Base-by-base conservation (phyloP, 2,888 invertebrate species). In the Sarcophaga carnaria region DNA sequence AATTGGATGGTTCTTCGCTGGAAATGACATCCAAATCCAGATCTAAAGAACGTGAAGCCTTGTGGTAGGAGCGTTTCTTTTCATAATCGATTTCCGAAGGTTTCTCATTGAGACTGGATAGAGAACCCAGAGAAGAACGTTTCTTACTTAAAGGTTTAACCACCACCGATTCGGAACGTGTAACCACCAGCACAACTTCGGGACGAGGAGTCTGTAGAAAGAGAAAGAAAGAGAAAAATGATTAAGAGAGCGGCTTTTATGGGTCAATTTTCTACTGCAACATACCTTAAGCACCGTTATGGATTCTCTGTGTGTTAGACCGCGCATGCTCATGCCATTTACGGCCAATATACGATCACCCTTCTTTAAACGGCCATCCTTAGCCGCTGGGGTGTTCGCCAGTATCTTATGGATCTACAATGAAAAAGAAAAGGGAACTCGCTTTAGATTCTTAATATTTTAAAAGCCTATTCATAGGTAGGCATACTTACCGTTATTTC, bases 311-410 rank as follows among this genome's bases (percentile, higher is more conserved):
- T 98, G 98, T 60, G 97, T 97, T 84, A 98, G 94, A 72, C 97
- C 97, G 89, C 96, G 94, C 94, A 98, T 97, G 90, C 95, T 95
- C 92, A 95, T 95, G 66, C 98, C 98, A 92, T 98, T 98, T 89
- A 98, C 98, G 90, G 97, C 97, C 89, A 97, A 94, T 88, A 99
- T 96, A 93, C 97, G 96, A 91, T 98, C 97, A 20, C 98, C 98
- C 91, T 97, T 96, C 92, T 97, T 96, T 71, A 98, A 94, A 77
- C 96, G 94, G 8, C 98, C 98, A 91, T 98, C 97, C 90, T 96
- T 96, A 90, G 97, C 97, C 64, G 98, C 98, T 76, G 97, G 96
- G 90, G 98, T 97, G 89, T 97, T 97, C 83, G 95, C 95, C 89
- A 98, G 94, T 77, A 98, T 97, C 93, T 97, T 96, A 93, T 98